phyloP scores from a whole-genome alignment of 1,140 invertebrate genomes.

The Gryon sp. region DNA sequence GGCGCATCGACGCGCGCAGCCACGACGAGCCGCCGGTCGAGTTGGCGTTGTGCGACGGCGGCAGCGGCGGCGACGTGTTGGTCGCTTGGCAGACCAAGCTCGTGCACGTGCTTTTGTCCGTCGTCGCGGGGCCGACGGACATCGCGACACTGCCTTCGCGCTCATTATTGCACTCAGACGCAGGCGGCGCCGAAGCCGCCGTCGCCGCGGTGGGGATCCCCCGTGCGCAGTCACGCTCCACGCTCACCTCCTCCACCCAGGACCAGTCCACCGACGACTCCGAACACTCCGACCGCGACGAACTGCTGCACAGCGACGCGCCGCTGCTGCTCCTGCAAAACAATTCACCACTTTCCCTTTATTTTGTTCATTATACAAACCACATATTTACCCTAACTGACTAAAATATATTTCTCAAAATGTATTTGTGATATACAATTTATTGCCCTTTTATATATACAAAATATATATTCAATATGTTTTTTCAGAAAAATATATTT shows the following conservation, averaged over 20 bases:
- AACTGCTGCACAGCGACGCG: slow-evolving; percentile 38
- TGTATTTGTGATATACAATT: no score
- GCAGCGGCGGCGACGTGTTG: slow-evolving; percentile 55
- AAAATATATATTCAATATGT: no score
- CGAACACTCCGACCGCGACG: slow-evolving; percentile 59
- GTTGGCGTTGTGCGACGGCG: no score
- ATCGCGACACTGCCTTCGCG: slow-evolving; percentile 74
- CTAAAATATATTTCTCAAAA: no score
- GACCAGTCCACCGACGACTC: slow-evolving; percentile 79
- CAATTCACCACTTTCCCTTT: background rate
- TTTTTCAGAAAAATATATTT: no score
- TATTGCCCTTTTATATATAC: no score
- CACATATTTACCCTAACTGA: no score
- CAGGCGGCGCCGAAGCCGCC: slow-evolving; percentile 40
- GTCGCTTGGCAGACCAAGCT: slow-evolving; percentile 49
- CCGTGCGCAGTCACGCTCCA: slow-evolving; percentile 59
- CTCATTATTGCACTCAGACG: slow-evolving; percentile 50
- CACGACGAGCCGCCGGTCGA: slow-evolving; percentile 61
- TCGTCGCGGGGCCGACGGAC: slow-evolving; percentile 74
- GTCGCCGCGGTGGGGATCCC: slow-evolving; percentile 48
- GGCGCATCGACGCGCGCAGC: slow-evolving; percentile 77
- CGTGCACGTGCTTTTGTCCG: slow-evolving; percentile 69
- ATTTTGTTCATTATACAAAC: no score
- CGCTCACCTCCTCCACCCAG: slow-evolving; percentile 77
- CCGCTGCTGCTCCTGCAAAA: slow-evolving; percentile 45